Base-by-base conservation (phyloP, 2,113 vertebrate genomes). In the Sitta europaea region DNA sequence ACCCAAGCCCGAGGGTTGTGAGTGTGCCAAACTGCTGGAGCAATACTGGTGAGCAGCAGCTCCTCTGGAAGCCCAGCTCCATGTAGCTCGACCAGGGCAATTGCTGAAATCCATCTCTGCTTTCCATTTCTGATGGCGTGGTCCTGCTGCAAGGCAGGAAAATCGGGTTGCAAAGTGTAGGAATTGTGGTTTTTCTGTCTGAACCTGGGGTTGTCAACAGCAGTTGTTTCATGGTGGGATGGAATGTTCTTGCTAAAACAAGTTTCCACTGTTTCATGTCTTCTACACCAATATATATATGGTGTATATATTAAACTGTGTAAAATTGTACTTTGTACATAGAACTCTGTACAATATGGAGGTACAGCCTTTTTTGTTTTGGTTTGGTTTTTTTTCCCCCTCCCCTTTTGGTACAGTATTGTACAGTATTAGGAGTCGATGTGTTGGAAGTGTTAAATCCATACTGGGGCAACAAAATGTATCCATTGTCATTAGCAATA, bases 261-360 rank as follows among this genome's bases (percentile, higher is more conserved):
- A 35, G 87, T 97, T 94, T 83, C 91, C 92, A 93, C 96, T 96
- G 95, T 97, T 95, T 79, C 94, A 57, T 95, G 97, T 97, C 94
- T 97, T 97, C 95, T 97, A 97, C 96, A 97, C 97, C 96, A 75
- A 71, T 97, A 97, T 97, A 97, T 96, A 97, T 95, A 95, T 31
- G 97, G 96, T 98, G 96, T 98, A 98, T 98, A 98, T 98, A 98
- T 95, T 94, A 98, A 98, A 98, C 97, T 98, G 98, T 99, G 99
- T 98, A 98, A 98, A 98, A 95, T 98, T 98, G 98, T 98, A 98
- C 98, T 98, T 98, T 99, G 98, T 99, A 99, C 98, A 99, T 99
- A 99, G 97, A 98, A 98, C 97, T 98, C 98, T 99, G 98, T 99
- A 99, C 98, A 98, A 98, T 98, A 98, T 98, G 98, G 98, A 99